These are phyloP conservation scores for Caenorhabditis doughertyi DNA, from an alignment of 2,888 invertebrate genomes.

Conservation along the genomic window DNA sequence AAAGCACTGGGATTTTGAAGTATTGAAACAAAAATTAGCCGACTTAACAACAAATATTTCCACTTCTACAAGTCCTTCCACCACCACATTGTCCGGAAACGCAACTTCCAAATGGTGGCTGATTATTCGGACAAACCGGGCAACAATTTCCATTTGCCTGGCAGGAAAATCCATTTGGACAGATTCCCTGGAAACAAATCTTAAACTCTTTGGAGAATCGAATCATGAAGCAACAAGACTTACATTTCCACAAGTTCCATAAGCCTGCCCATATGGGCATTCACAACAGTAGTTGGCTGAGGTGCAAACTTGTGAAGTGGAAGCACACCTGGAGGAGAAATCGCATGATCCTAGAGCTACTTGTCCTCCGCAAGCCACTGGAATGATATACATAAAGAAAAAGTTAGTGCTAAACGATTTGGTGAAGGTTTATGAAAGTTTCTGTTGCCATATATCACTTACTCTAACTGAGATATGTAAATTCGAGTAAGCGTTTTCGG, in stretches of 20 bases:
- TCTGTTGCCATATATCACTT: no score
- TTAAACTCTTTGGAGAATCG: background rate
- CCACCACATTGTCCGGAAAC: constrained; percentile 75
- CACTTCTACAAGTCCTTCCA: constrained; percentile 75
- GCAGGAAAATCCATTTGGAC: constrained; percentile 78
- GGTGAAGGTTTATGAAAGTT: no score
- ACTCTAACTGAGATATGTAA: no score
- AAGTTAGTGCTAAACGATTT: no score
- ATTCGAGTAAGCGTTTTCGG: no score
- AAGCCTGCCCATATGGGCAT: constrained; percentile 78
- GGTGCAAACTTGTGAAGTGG: constrained; percentile 68
- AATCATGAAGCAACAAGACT: background rate
- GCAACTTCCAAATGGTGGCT: constrained; percentile 76
- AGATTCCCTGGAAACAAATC: constrained; percentile 68
- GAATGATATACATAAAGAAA: constrained; percentile 21
- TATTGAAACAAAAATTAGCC: background rate
- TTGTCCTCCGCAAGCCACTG: constrained; percentile 80
- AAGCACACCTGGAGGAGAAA: constrained; percentile 67
- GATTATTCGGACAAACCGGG: constrained; percentile 77
- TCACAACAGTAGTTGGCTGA: constrained; percentile 81
- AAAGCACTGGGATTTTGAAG: background rate
- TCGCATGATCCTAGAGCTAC: constrained; percentile 74
- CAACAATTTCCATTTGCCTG: constrained; percentile 79
- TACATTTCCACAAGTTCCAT: constrained; percentile 78
- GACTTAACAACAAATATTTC: constrained; percentile 76